A percentile compares a stretch with the other conserved stretches of the same genome.
These are phyloP conservation scores for Meteorus sp. DNA, from an alignment of 1,140 invertebrate species.

Conservation along the genomic window DNA sequence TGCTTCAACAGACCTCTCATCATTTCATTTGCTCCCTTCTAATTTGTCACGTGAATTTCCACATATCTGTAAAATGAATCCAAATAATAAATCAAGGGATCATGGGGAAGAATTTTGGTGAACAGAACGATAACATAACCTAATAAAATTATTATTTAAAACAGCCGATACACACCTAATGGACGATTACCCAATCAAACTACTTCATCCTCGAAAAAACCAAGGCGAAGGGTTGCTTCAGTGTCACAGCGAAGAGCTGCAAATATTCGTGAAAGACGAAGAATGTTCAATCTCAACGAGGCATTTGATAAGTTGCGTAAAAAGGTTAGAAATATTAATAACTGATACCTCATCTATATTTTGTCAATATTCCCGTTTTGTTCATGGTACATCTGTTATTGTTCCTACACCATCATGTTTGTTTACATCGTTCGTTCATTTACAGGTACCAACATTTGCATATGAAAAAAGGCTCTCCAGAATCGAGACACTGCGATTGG, in stretches of 20 bases:
- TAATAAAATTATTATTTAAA: not conserved
- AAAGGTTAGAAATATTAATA: constrained; percentile 62
- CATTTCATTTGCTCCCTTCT: too few relatives aligned
- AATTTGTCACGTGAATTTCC: too few relatives aligned
- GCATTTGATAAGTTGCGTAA: constrained; percentile 91
- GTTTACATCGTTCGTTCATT: constrained; percentile 6
- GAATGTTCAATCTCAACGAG: constrained; percentile 98
- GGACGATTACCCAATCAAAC: constrained; percentile 50
- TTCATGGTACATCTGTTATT: not conserved
- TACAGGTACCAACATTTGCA: constrained; percentile 93
- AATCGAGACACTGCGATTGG: constrained; percentile 94
- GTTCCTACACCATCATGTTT: not conserved
- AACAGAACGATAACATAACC: too few relatives aligned
- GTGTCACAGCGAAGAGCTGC: constrained; percentile 88
- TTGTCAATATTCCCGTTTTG: not conserved
- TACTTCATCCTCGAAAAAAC: constrained; percentile 69
- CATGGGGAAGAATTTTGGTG: too few relatives aligned
- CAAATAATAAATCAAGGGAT: constrained; percentile 13
- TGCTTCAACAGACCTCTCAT: too few relatives aligned
- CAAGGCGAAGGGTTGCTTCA: constrained; percentile 83
- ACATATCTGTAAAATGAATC: not conserved
- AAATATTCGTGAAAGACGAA: constrained; percentile 89
- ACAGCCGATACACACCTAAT: constrained; percentile 41
- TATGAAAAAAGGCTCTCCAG: constrained; percentile 97
- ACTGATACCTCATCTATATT: not conserved